A percentile compares a stretch with the other conserved stretches of the same genome.
Evolutionary conservation across 2,888 invertebrate species (phyloP).

Genomic region (Morpho achilles): DNA sequence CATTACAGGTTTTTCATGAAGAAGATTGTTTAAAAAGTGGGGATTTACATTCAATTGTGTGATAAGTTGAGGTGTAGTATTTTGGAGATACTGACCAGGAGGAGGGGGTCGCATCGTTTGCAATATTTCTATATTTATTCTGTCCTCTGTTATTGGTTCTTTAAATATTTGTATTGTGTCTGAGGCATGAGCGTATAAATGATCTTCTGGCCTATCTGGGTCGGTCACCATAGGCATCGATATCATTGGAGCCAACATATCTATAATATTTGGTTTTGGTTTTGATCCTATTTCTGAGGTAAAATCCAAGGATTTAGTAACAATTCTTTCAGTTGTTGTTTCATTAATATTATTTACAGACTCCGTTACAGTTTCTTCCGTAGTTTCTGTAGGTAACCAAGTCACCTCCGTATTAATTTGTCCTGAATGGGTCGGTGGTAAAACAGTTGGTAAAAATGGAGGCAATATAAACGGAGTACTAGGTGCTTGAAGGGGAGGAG

Average conservation of each 20-base stretch:
- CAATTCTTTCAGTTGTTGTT: constrained; percentile 43
- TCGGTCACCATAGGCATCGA: constrained; percentile 66
- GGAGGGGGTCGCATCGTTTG: constrained; percentile 82
- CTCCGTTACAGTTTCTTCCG: constrained; percentile 41
- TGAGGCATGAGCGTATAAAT: constrained; percentile 66
- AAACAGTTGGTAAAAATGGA: constrained; percentile 55
- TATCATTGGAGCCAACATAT: constrained; percentile 69
- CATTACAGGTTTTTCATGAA: constrained; percentile 38
- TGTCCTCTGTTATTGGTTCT: constrained; percentile 45
- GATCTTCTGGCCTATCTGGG: constrained; percentile 62
- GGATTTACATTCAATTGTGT: constrained; percentile 40
- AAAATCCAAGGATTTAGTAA: constrained; percentile 34
- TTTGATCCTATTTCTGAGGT: constrained; percentile 38
- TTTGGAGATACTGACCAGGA: constrained; percentile 42
- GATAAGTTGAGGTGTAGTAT: constrained; percentile 31
- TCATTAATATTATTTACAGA: constrained; percentile 43
- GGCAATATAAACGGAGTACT: constrained; percentile 38
- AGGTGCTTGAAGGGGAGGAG: constrained; percentile 52
- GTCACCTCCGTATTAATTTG: constrained; percentile 33
- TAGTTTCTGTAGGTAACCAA: constrained; percentile 42
- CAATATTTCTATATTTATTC: constrained; percentile 70
- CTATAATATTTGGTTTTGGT: constrained; percentile 47
- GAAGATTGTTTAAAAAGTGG: constrained; percentile 38
- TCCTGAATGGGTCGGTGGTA: constrained; percentile 39
- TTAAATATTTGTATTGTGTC: constrained; percentile 63